A percentile compares a stretch with the other conserved stretches of the same genome.
Evolutionary conservation across 1,140 invertebrate species (phyloP).

Genomic region (Ceratoteleas bidentatus): DNA sequence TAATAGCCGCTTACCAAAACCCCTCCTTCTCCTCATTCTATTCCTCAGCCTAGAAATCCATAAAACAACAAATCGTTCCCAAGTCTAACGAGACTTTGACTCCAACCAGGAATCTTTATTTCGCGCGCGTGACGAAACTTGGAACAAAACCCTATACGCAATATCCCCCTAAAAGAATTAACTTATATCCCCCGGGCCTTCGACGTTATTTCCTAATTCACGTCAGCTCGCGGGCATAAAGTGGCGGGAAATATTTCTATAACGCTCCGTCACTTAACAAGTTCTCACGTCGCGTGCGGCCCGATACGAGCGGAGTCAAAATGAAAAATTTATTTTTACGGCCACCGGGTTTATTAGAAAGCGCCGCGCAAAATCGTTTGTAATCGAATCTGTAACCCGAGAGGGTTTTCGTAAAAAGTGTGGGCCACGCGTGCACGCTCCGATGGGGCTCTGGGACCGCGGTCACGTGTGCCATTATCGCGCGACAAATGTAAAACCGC

Average conservation of each 20-base stretch:
- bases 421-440: conserved; percentile 61
- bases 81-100: too few species aligned
- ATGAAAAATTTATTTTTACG: conserved; percentile 41
- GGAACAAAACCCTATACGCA: too few species aligned
- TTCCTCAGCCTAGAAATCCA: too few species aligned
- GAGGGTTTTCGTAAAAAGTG: conserved; percentile 43
- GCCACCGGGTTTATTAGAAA: conserved; percentile 47
- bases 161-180: too few species aligned
- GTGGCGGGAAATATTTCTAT: not conserved
- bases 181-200: not conserved
- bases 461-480: conserved; percentile 77
- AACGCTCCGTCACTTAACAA: conserved; percentile 17
- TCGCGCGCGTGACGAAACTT: not conserved
- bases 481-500: conserved; percentile 75
- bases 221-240: not conserved
- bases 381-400: conserved; percentile 57
- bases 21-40: too few species aligned
- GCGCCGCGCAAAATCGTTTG: conserved; percentile 31
- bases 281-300: conserved; percentile 39
- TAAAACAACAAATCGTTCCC: too few species aligned
- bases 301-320: conserved; percentile 5
- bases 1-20: too few species aligned
- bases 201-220: conserved; percentile 4
- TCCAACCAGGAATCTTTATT: too few species aligned
- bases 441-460: conserved; percentile 69